Base-by-base conservation (phyloP, 2,888 invertebrate species). In the Drosophila emarginata region DNA sequence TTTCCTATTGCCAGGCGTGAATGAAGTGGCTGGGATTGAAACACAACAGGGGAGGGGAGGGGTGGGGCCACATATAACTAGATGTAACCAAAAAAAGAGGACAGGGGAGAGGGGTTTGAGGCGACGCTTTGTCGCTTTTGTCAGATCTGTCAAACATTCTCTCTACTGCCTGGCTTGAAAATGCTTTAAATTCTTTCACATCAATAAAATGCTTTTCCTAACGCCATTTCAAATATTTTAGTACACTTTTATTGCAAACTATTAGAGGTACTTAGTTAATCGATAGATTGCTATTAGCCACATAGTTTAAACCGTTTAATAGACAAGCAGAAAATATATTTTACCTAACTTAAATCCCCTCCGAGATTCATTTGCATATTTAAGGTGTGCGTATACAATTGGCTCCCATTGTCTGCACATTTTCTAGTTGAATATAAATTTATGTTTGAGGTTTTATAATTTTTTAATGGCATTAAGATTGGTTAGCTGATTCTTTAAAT, bases 111-210 rank as follows among this genome's bases (percentile, higher is more conserved):
- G 32, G 32, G 32, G 18, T 18, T 21, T 70, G 51, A 76, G 86
- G 78, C 82, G 82, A 72, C 82, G 74, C 83, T 74, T 76, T 88
- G 82, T 86, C 82, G 82, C 87, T 66, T 21, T 67, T 83, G 88
- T 80, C 88, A 86, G 83, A 84, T 83, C 80, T 82, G 79, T 82
- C 82, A 88, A 79, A 79, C 76, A 67, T 56, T 73, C 60, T 52
- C 36, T 11, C 51, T 37, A 21, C 14, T 28, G 11, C 53, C 60
- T 56, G 56, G 59, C 59, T 36, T 26, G 61, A 64, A 77, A 79
- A 79, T 64, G 67, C 64, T 63, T 78, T 68, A 84, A 74, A 79
- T 79, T 21, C 21, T 45, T 21, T 45, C 45, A 72, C 77, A 72
- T 77, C 80, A 65, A 51, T 60, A 67, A 59, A 70, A 45, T 45